Conservation (phyloP, 2,888 invertebrate species). For the Dysmachus trigonus region DNA sequence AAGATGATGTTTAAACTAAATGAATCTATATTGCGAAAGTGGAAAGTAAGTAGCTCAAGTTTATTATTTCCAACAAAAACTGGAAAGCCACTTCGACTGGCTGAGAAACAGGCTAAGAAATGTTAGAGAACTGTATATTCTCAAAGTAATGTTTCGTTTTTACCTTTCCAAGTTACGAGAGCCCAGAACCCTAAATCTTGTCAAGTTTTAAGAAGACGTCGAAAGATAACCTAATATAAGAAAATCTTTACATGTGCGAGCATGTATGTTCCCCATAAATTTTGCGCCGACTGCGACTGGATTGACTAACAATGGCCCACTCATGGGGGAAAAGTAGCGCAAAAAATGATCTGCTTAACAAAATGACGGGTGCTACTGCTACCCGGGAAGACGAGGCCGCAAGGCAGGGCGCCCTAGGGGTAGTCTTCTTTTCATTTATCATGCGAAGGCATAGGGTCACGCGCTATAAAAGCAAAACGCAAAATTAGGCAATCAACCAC, state of each 20-base stretch:
- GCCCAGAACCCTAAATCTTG: neutral
- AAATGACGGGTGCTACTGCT: neutral
- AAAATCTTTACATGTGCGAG: neutral
- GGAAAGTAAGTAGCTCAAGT: too few relatives aligned
- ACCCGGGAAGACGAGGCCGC: neutral
- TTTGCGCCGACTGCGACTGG: neutral
- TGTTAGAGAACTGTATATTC: too few relatives aligned
- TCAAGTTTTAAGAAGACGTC: neutral
- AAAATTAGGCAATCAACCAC: conserved; percentile 34
- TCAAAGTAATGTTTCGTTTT: neutral
- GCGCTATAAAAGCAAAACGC: conserved; percentile 31
- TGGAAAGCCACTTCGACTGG: too few relatives aligned
- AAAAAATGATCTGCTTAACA: conserved; percentile 29
- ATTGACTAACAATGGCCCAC: neutral
- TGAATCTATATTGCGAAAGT: too few relatives aligned
- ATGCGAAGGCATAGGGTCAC: neutral
- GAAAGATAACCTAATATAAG: neutral
- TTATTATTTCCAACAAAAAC: too few relatives aligned
- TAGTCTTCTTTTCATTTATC: conserved; percentile 14
- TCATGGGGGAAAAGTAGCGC: conserved; percentile 4
- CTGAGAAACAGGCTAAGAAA: too few relatives aligned
- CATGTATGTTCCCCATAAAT: neutral
- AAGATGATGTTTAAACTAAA: too few relatives aligned
- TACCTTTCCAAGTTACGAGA: neutral
- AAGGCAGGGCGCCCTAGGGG: neutral